Base-by-base conservation (phyloP, 2,888 invertebrate species). In the Argynnis bischoffii region DNA sequence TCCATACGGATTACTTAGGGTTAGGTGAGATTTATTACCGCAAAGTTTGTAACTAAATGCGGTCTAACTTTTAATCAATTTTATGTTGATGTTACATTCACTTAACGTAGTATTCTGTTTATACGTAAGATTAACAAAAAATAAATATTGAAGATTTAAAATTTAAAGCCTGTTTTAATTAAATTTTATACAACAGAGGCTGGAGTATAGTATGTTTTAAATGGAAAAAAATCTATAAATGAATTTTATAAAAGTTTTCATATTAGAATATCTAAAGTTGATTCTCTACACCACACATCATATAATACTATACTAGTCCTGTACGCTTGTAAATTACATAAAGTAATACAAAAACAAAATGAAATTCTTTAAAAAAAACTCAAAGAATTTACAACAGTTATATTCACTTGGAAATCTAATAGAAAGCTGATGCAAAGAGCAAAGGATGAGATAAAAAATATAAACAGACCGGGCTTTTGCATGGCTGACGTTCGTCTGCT, bases 401-500 rank as follows among this genome's bases (percentile, higher is more conserved):
- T 54, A 60, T 63, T 35, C 54, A 54, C 67, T 64, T 68, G 67
- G 51, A 72, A 69, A 66, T 67, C 31, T 70, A 72, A 73, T 75
- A 68, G 67, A 66, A 74, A 69, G 65, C 66, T 66, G 66, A 72
- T 72, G 66, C 69, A 64, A 69, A 56, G 55, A 61, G 69, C 55
- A 63, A 70, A 69, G 67, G 64, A 63, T 41, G 55, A 67, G 61
- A 66, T 74, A 74, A 72, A 75, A 73, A 70, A 57, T 66, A 71
- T 63, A 72, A 69, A 67, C 60, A 63, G 63, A 59, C 16, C 16
- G 50, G 60, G 48, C 61, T 64, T 67, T 68, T 66, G 66, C 66
- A 71, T 72, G 63, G 64, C 72, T 71, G 69, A 64, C 69, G 64
- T 68, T 63, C 71, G 67, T 69, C 74, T 75, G 80, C 75, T 79